A percentile compares a stretch with the other conserved stretches of the same genome.
phyloP scores from a whole-genome alignment of 2,797 vertebrate species.

The Linurgus olivaceus region DNA sequence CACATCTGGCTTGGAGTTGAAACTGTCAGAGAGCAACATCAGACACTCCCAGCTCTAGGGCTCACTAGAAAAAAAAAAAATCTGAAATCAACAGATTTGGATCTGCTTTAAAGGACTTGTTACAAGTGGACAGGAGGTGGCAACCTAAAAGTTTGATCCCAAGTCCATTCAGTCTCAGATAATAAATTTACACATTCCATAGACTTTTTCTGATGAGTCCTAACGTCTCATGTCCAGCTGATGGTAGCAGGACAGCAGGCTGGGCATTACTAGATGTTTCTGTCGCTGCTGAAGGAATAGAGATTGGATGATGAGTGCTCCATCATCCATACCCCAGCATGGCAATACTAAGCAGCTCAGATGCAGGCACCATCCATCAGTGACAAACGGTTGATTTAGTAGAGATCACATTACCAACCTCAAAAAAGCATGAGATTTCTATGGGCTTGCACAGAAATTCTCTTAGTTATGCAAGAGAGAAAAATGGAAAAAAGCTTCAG shows the following conservation, averaged over 20 bases:
- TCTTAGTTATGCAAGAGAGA: background rate
- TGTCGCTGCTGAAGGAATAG: background rate
- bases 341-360: background rate
- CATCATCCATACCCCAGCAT: background rate
- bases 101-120: background rate
- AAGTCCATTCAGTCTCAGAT: background rate
- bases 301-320: background rate
- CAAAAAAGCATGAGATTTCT: background rate
- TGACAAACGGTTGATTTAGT: background rate
- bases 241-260: background rate
- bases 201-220: background rate
- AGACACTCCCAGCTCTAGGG: background rate
- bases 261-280: background rate
- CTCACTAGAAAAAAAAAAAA: background rate
- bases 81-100: background rate
- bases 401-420: background rate
- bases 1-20: background rate
- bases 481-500: background rate
- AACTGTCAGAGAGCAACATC: background rate
- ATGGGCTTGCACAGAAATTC: background rate
- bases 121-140: background rate
- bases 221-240: background rate
- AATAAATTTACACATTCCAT: background rate
- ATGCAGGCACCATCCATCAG: background rate
- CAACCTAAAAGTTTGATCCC: background rate